Evolutionary conservation across 1,140 invertebrate genomes (phyloP).

Genomic region (Diorhabda sublineata): DNA sequence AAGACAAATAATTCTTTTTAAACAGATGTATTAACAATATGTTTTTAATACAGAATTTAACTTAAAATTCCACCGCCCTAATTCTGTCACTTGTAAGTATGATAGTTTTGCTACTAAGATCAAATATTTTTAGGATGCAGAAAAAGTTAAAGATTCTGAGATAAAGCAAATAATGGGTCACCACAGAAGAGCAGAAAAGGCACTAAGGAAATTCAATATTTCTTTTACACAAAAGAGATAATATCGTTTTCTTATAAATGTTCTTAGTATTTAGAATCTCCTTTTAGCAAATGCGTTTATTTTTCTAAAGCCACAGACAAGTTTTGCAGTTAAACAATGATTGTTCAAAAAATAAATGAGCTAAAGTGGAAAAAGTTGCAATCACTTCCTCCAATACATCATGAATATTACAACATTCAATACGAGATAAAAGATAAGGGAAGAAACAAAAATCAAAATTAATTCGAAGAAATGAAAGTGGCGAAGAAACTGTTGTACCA

Average conservation of each 20-base stretch:
- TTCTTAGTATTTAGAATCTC: slow-evolving; percentile 5
- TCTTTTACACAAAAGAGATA: slow-evolving; percentile 19
- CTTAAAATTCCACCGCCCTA: too few relatives aligned
- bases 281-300: slow-evolving; percentile 12
- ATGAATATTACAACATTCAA: slow-evolving; percentile 21
- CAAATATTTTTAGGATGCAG: slow-evolving; percentile 12
- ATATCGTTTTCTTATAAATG: slow-evolving; percentile 14
- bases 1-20: too few relatives aligned
- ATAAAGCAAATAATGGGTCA: too few relatives aligned
- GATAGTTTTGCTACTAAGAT: slow-evolving; percentile 10
- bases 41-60: too few relatives aligned
- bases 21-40: too few relatives aligned
- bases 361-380: slow-evolving; percentile 19
- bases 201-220: slow-evolving; percentile 19
- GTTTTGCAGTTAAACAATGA: slow-evolving; percentile 12
- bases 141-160: slow-evolving; percentile 3
- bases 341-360: slow-evolving; percentile 21
- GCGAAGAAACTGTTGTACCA: too few relatives aligned
- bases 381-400: slow-evolving; percentile 17
- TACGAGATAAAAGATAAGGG: slow-evolving; percentile 16
- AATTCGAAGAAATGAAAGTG: neutral
- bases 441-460: slow-evolving; percentile 13
- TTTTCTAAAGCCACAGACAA: slow-evolving; percentile 14
- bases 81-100: too few relatives aligned
- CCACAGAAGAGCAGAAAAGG: slow-evolving; percentile 7